Conservation (phyloP, 2,797 vertebrate genomes). For the Leuciscus waleckii region DNA sequence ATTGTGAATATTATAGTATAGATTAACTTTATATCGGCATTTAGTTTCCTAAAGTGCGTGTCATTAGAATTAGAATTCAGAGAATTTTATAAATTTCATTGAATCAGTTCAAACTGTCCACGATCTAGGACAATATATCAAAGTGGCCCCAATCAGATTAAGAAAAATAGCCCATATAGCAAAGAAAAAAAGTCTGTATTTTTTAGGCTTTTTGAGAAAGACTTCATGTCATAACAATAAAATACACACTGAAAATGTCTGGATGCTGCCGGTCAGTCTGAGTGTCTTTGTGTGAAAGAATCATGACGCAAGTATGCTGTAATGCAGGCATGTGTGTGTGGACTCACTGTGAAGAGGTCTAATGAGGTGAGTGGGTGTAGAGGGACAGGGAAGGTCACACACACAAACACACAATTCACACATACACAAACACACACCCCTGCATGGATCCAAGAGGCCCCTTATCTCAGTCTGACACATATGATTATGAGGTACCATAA, state of each 20-base stretch:
- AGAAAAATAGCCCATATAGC: background rate
- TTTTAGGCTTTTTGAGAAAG: background rate
- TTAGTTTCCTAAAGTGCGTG: background rate
- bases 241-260: background rate
- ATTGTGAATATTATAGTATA: background rate
- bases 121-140: background rate
- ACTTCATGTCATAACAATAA: background rate
- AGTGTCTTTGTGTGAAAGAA: slow-evolving; percentile 36
- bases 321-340: slow-evolving; percentile 46
- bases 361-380: slow-evolving; percentile 55
- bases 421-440: slow-evolving; percentile 33
- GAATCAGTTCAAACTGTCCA: background rate
- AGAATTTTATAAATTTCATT: background rate
- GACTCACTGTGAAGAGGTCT: slow-evolving; percentile 55
- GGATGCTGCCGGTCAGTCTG: slow-evolving; percentile 33
- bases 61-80: background rate
- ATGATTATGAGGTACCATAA: slow-evolving; percentile 60
- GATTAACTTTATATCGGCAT: background rate
- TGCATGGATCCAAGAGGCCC: slow-evolving; percentile 17
- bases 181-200: background rate
- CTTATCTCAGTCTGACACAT: slow-evolving; percentile 55
- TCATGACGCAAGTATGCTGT: slow-evolving; percentile 59
- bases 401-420: slow-evolving; percentile 30
- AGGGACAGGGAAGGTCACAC: slow-evolving; percentile 55
- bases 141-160: background rate